phyloP scores from a whole-genome alignment of 2,113 vertebrate species.

The Empidonax alnorum region DNA sequence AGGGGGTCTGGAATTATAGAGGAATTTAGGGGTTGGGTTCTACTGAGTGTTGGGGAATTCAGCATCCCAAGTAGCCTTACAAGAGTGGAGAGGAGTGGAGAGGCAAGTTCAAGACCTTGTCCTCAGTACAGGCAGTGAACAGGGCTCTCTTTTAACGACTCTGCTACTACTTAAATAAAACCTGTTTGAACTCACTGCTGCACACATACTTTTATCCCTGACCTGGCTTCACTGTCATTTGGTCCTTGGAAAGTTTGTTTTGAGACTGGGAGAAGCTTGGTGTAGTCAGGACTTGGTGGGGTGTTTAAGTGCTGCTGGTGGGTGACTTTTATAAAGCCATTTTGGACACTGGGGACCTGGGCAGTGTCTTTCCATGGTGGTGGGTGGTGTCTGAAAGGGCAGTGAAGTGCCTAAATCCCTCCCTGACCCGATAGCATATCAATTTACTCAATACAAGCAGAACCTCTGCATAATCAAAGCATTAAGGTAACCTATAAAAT shows the following conservation, averaged over 20 bases:
- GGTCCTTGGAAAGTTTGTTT: background rate
- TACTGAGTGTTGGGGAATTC: background rate
- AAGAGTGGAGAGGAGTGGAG: background rate
- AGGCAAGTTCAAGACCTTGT: background rate
- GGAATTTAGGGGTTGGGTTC: background rate
- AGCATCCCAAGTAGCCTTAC: background rate
- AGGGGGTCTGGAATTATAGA: background rate
- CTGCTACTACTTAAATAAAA: accelerated
- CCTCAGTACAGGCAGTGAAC: background rate
- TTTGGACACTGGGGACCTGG: background rate
- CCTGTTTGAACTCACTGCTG: background rate
- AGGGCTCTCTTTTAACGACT: background rate
- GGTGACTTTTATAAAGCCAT: background rate
- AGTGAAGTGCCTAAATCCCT: background rate
- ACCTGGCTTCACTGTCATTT: background rate
- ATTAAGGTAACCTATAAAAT: background rate
- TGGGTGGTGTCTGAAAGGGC: background rate
- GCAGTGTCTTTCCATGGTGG: background rate
- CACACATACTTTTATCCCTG: background rate
- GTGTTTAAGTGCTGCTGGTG: background rate
- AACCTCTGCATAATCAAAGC: background rate
- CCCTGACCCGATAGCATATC: background rate
- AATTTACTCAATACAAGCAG: background rate
- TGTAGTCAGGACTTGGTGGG: accelerated
- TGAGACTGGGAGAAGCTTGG: background rate